phyloP scores from a whole-genome alignment of 37 sponge, comb jelly and placozoan species.

The Cliona cf. orientalis region DNA sequence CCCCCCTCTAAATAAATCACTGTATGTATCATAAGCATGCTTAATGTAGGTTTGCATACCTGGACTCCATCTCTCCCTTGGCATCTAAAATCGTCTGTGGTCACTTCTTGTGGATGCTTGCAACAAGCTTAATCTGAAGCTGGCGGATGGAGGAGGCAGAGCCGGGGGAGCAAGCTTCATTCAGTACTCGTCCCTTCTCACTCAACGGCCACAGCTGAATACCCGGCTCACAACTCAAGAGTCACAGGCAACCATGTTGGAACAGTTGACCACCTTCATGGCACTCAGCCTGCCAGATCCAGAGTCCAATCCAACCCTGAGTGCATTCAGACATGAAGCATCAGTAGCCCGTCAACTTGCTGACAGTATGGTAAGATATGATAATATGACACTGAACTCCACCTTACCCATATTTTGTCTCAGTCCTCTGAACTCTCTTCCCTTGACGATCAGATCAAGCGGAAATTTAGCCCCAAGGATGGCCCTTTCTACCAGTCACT shows the following conservation, averaged over 20 bases:
- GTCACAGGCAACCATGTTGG: neutral
- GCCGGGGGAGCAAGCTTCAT: neutral
- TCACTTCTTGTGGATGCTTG: slow-evolving; percentile 28
- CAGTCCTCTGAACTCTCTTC: neutral
- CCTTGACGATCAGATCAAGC: neutral
- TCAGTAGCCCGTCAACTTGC: too few species aligned
- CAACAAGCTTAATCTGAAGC: slow-evolving; percentile 11
- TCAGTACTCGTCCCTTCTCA: neutral
- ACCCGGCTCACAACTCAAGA: slow-evolving; percentile 6
- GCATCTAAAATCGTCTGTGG: slow-evolving; percentile 32
- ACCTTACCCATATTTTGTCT: neutral
- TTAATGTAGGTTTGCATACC: slow-evolving; percentile 49
- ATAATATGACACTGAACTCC: neutral
- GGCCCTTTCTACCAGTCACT: slow-evolving; percentile 19
- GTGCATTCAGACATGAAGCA: neutral
- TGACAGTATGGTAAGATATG: too few species aligned
- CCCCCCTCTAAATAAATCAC: too few species aligned
- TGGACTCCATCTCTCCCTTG: slow-evolving; percentile 36
- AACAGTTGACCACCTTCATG: neutral
- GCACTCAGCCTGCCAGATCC: neutral
- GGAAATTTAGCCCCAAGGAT: slow-evolving; percentile 5
- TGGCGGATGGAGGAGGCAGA: slow-evolving; percentile 14
- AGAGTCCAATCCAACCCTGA: neutral
- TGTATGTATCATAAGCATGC: neutral
- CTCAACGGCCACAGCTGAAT: neutral